phyloP scores from a whole-genome alignment of 2,113 vertebrate species.

The Numenius arquata region DNA sequence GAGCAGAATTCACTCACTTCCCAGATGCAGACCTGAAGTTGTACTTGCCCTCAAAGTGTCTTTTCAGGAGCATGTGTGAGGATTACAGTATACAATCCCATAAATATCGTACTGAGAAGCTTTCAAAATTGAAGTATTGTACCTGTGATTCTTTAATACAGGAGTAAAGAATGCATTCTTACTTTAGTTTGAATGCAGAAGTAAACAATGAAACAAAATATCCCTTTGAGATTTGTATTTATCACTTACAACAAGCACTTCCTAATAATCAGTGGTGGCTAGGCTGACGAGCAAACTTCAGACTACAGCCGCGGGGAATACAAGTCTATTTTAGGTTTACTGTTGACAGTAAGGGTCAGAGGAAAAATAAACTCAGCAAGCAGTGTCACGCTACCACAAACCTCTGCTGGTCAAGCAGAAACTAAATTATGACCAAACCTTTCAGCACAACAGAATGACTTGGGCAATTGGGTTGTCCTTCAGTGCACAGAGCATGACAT shows the following conservation, averaged over 20 bases:
- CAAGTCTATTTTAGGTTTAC: conserved; percentile 48
- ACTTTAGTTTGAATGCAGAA: background rate
- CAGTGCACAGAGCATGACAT: background rate
- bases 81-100: background rate
- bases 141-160: background rate
- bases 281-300: conserved; percentile 52
- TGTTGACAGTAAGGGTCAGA: conserved; percentile 56
- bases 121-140: background rate
- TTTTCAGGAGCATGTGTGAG: background rate
- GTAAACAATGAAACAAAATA: conserved; percentile 33
- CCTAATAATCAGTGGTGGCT: conserved; percentile 47
- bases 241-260: conserved; percentile 28
- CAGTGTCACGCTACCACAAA: conserved; percentile 46
- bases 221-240: conserved; percentile 46
- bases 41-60: background rate
- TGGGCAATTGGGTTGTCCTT: background rate
- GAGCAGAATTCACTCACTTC: background rate
- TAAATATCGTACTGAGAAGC: background rate
- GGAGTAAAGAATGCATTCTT: background rate
- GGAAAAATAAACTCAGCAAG: conserved; percentile 54
- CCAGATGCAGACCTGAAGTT: background rate
- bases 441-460: conserved; percentile 18
- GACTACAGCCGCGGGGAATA: conserved; percentile 11
- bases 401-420: conserved; percentile 54
- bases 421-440: conserved; percentile 28